Percentiles rank a stretch among this genome's conserved stretches.
Evolutionary conservation across 2,888 invertebrate species (phyloP).

Genomic region (Melieria crassipennis): DNA sequence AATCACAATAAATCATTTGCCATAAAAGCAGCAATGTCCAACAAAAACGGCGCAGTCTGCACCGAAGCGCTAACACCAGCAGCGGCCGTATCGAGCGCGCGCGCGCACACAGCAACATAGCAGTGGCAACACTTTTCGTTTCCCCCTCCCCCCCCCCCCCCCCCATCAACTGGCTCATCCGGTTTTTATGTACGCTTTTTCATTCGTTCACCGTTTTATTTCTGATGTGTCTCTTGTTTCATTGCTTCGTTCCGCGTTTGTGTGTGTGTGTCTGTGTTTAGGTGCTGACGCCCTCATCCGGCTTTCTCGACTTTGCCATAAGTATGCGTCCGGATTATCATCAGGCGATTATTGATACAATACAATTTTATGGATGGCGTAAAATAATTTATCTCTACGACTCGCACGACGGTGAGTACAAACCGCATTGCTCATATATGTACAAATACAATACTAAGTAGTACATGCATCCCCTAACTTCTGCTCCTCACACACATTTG

Average conservation of each 20-base stretch:
- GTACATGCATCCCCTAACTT: not conserved
- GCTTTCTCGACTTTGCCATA: constrained; percentile 89
- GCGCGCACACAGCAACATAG: not conserved
- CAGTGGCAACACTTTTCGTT: not conserved
- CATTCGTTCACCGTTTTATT: constrained; percentile 21
- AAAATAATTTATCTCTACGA: constrained; percentile 83
- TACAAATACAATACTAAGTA: not conserved
- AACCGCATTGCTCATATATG: not conserved
- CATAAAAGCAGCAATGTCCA: constrained; percentile 21
- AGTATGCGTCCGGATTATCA: constrained; percentile 97
- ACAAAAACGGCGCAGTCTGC: not conserved
- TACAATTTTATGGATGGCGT: constrained; percentile 87
- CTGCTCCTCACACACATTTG: not conserved
- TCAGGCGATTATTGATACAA: constrained; percentile 93
- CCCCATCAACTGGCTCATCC: no score
- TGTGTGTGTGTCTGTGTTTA: constrained; percentile 55
- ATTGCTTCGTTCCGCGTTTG: constrained; percentile 22
- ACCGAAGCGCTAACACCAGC: not conserved
- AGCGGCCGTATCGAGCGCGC: not conserved
- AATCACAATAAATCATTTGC: constrained; percentile 57
- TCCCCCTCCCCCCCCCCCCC: no score
- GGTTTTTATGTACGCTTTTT: constrained; percentile 13
- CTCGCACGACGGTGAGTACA: constrained; percentile 77
- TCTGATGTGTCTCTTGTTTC: constrained; percentile 16
- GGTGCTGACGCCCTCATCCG: constrained; percentile 88